A percentile compares a stretch with the other conserved stretches of the same genome.
phyloP scores from a whole-genome alignment of 2,888 invertebrate species.

The Cheilosia soror region DNA sequence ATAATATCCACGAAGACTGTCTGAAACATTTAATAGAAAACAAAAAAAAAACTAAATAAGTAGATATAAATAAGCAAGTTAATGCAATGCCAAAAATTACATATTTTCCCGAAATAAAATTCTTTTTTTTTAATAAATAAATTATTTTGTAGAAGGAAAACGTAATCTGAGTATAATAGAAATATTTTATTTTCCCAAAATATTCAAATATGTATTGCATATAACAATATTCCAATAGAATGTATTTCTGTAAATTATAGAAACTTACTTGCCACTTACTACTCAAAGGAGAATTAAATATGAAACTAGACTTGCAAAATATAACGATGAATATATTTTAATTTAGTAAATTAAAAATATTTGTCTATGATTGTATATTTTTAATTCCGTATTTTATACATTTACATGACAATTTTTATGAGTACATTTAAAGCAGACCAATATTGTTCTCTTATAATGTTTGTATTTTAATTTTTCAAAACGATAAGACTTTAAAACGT shows the following conservation, averaged over 20 bases:
- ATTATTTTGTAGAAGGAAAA: conserved; percentile 9
- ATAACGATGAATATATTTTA: conserved; percentile 13
- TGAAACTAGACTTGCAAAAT: conserved; percentile 19
- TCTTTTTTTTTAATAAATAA: conserved; percentile 13
- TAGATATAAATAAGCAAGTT: conserved; percentile 38
- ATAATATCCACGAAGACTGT: conserved; percentile 58
- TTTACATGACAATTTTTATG: conserved; percentile 39
- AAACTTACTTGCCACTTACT: conserved; percentile 35
- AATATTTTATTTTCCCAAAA: neutral
- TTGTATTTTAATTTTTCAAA: conserved; percentile 8
- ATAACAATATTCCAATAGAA: conserved; percentile 3
- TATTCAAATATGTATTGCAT: conserved; percentile 2
- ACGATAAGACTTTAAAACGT: conserved; percentile 20
- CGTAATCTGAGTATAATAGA: conserved; percentile 18
- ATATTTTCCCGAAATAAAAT: conserved; percentile 43
- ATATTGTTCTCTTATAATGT: conserved; percentile 7
- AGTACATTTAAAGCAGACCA: neutral
- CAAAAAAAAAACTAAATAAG: conserved; percentile 22
- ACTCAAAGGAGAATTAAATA: conserved; percentile 25
- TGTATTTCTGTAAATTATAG: conserved; percentile 23
- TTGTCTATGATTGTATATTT: neutral
- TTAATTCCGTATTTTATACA: conserved; percentile 15
- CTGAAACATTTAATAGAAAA: conserved; percentile 33
- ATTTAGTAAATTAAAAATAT: conserved; percentile 16
- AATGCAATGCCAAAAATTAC: conserved; percentile 65